These are phyloP conservation scores for Athene cunicularia DNA, from an alignment of 2,113 vertebrate genomes.

Conservation along the genomic window DNA sequence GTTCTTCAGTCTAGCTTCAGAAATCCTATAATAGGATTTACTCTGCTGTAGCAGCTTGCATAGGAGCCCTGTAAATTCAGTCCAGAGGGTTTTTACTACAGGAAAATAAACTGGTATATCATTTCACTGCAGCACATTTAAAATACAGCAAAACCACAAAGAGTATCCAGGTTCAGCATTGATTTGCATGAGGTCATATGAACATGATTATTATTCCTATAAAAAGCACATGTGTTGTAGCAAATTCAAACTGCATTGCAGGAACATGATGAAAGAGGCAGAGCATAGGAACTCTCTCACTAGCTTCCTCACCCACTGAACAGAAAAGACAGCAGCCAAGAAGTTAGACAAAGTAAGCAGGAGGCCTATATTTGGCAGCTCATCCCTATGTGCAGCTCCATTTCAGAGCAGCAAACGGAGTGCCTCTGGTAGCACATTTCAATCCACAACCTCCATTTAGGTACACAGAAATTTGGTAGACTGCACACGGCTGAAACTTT, in stretches of 20 bases:
- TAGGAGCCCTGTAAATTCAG: not conserved
- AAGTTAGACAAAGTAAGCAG: not conserved
- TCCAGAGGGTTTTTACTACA: not conserved
- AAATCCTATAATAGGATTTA: conserved; percentile 56
- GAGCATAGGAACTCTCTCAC: not conserved
- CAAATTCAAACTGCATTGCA: not conserved
- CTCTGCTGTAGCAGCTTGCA: not conserved
- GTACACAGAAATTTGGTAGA: not conserved
- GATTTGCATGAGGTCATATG: not conserved
- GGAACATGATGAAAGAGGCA: not conserved
- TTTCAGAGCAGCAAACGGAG: not conserved
- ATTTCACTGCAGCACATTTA: not conserved
- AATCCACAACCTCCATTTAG: not conserved
- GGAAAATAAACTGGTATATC: not conserved
- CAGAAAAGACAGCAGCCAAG: not conserved
- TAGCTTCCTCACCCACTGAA: not conserved
- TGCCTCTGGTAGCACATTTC: not conserved
- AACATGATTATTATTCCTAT: not conserved
- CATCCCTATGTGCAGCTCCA: not conserved
- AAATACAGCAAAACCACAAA: not conserved
- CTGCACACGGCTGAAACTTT: not conserved
- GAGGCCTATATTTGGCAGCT: not conserved
- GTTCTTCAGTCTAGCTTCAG: not conserved
- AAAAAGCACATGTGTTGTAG: not conserved
- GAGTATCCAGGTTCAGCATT: not conserved